Base-by-base conservation (phyloP, 2,888 invertebrate genomes). In the Sympetrum striolatum region DNA sequence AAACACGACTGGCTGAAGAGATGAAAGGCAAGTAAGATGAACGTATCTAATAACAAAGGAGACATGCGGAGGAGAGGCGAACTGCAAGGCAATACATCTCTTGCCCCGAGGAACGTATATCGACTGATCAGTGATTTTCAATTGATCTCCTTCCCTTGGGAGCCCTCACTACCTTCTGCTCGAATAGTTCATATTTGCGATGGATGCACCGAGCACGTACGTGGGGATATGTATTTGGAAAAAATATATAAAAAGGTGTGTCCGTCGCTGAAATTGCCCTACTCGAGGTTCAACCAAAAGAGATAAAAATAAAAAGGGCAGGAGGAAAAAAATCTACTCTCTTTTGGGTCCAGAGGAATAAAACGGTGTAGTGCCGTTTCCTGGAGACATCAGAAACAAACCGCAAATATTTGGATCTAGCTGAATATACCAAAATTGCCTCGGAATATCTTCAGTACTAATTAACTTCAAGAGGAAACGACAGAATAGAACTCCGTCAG, bases 121-220 rank as follows among this genome's bases (percentile, higher is more conserved):
- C 86, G 86, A 86, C 60, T 86, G 60, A 60, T 86, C 60, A 60
- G 60, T 37, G 86, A 60, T 86, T 86, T 37, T 60, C 86, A 60
- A 86, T 86, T 86, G 86, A 48, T 48, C 81, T 25, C 6, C 14
- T 31, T 73, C 31, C 73, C 73, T 22, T 73, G 73, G 25, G 73
- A 73, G 14, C 73, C 12, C 73, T 73, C 31, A 3, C 73, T 31
- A 73, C 73, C 73, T 73, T 73, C 25, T 73, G 73, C 31, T 73
- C 73, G 31, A 73, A 73, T 73, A 25, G 73, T 22, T 31, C 73
- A 73, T 73, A 73, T 73, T 73, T 73, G 73, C 73, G 31, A 73
- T 35, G 53, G 35, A 35, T 31, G 53, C 35, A 31, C 58, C 22
- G 35, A 5, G 31, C 10, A 10, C 5, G 53, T 8, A 3, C n/a